Conservation (phyloP, 2,113 vertebrate species). For the Phyllopteryx taeniolatus region DNA sequence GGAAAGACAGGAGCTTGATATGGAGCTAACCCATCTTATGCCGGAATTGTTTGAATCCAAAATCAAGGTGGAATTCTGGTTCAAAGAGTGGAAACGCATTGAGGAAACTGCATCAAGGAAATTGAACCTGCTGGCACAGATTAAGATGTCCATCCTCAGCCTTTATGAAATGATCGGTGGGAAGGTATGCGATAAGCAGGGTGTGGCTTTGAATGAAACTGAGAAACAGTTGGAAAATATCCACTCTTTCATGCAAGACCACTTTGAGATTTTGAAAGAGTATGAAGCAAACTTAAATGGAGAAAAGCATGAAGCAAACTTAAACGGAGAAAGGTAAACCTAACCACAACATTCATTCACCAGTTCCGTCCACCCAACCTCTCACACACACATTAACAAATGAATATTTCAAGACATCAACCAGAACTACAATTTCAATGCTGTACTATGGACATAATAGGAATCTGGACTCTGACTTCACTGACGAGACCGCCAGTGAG, state of each 20-base stretch:
- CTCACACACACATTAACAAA: background rate
- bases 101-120: conserved; percentile 1
- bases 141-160: conserved; percentile 11
- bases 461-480: background rate
- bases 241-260: conserved; percentile 2
- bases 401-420: background rate
- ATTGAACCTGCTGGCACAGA: conserved; percentile 9
- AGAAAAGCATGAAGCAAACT: background rate
- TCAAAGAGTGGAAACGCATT: conserved; percentile 11
- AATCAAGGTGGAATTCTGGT: conserved; percentile 9
- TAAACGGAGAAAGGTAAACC: background rate
- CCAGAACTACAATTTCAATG: background rate
- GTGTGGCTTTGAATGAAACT: conserved; percentile 2
- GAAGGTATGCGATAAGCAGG: conserved; percentile 3
- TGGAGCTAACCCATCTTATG: conserved; percentile 3
- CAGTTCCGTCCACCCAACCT: background rate
- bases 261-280: conserved; percentile 6
- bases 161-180: conserved; percentile 10
- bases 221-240: conserved; percentile 10
- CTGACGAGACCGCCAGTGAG: background rate
- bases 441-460: background rate
- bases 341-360: background rate
- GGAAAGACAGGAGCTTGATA: conserved; percentile 5
- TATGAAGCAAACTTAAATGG: background rate
- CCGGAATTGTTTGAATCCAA: conserved; percentile 2